Conservation (phyloP, 2,797 vertebrate genomes). For the Phalanger gymnotis region DNA sequence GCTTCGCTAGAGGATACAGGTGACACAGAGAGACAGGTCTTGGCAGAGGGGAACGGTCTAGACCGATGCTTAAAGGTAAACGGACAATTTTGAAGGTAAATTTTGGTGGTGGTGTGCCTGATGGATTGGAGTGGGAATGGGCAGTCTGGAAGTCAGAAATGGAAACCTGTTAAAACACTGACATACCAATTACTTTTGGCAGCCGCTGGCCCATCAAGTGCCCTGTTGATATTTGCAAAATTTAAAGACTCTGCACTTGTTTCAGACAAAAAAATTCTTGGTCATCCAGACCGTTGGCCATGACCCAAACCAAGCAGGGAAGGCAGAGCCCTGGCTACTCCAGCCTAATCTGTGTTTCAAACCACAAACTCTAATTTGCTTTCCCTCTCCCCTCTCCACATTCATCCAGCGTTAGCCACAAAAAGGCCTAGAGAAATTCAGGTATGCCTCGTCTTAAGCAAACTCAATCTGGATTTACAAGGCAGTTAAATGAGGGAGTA, state of each 20-base stretch:
- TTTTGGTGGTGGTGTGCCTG: too few relatives aligned
- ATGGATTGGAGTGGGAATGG: background rate
- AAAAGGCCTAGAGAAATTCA: background rate
- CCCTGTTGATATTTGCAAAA: constrained; percentile 73
- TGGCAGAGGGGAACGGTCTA: background rate
- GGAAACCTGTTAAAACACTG: too few relatives aligned
- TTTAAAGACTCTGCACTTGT: constrained; percentile 69
- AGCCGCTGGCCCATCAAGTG: constrained; percentile 64
- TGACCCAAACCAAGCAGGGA: constrained; percentile 85
- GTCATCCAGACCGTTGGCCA: constrained; percentile 79
- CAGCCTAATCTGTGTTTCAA: constrained; percentile 71
- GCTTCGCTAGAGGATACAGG: background rate
- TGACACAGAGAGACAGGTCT: background rate
- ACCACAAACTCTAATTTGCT: constrained; percentile 60
- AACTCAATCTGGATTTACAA: background rate
- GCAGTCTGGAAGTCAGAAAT: background rate
- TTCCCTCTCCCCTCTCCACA: background rate
- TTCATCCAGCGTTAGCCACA: background rate
- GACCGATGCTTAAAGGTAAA: background rate
- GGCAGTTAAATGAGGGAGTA: background rate
- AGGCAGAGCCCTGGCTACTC: constrained; percentile 83
- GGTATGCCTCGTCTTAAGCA: background rate
- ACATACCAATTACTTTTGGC: background rate
- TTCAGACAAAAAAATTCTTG: constrained; percentile 76
- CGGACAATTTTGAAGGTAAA: background rate